phyloP scores from a whole-genome alignment of 1,140 invertebrate genomes.

The Vanessa atalanta region DNA sequence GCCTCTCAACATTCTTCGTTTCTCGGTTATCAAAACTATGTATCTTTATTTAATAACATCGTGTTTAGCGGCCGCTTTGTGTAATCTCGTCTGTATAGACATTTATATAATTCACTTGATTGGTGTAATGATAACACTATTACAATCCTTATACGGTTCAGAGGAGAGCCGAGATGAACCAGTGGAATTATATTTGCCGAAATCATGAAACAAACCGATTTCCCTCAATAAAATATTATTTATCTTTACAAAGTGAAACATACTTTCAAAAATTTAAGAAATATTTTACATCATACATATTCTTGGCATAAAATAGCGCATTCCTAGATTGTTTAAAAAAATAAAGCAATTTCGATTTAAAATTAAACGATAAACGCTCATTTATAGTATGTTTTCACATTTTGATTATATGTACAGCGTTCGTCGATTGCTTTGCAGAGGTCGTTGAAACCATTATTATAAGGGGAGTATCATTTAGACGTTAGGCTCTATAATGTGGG shows the following conservation, averaged over 20 bases:
- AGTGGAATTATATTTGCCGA: too few relatives aligned
- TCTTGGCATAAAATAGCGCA: too few relatives aligned
- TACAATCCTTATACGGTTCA: neutral
- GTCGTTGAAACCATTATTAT: slow-evolving; percentile 45
- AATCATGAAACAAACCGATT: too few relatives aligned
- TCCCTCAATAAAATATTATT: too few relatives aligned
- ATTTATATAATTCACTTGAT: neutral
- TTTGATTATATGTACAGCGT: slow-evolving; percentile 20
- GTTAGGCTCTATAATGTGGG: slow-evolving; percentile 55
- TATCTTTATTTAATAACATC: slow-evolving; percentile 7
- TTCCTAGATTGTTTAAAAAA: neutral
- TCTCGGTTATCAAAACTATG: slow-evolving; percentile 4
- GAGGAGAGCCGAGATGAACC: too few relatives aligned
- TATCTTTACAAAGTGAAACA: too few relatives aligned
- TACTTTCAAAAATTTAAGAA: too few relatives aligned
- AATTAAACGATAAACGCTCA: slow-evolving; percentile 6
- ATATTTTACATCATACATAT: too few relatives aligned
- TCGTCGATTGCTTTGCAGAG: slow-evolving; percentile 30
- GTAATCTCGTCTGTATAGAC: neutral
- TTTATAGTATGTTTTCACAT: slow-evolving; percentile 21
- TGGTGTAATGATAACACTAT: neutral
- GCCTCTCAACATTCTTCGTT: slow-evolving; percentile 19
- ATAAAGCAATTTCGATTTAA: neutral
- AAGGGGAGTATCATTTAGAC: slow-evolving; percentile 53
- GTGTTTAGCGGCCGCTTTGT: neutral